phyloP scores from a whole-genome alignment of 2,113 vertebrate species.

The Crotalus tigris region DNA sequence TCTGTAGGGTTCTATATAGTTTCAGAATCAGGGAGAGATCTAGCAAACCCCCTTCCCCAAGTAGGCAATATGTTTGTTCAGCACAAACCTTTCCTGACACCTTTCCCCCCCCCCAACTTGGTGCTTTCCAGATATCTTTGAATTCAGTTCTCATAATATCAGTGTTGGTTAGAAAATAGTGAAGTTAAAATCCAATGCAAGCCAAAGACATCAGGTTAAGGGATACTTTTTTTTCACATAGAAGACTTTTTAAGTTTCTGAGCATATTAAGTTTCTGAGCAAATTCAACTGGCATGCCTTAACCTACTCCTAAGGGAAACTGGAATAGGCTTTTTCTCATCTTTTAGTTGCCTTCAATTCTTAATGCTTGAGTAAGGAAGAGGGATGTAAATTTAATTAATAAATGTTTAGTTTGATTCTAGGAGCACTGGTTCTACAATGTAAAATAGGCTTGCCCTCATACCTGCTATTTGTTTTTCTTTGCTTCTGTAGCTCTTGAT shows the following conservation, averaged over 20 bases:
- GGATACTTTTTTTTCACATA: neutral
- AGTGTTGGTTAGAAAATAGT: neutral
- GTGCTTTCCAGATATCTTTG: neutral
- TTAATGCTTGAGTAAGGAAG: neutral
- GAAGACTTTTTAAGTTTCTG: neutral
- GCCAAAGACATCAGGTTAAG: neutral
- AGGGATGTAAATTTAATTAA: neutral
- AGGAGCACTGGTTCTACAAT: neutral
- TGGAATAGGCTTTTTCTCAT: neutral
- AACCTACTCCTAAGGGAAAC: neutral
- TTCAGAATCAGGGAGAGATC: neutral
- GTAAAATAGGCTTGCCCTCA: neutral
- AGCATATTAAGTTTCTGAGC: neutral
- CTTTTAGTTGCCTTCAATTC: neutral
- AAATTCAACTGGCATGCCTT: neutral
- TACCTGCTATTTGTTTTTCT: neutral
- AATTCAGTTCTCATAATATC: neutral
- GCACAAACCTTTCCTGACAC: neutral
- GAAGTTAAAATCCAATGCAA: neutral
- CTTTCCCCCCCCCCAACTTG: neutral
- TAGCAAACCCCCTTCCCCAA: neutral
- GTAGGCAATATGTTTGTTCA: neutral
- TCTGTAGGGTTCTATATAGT: neutral
- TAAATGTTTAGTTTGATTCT: neutral
- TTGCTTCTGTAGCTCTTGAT: slow-evolving; percentile 49